Conservation (phyloP, 37 sponge, comb jelly and placozoan species). For the Corticium candelabrum region DNA sequence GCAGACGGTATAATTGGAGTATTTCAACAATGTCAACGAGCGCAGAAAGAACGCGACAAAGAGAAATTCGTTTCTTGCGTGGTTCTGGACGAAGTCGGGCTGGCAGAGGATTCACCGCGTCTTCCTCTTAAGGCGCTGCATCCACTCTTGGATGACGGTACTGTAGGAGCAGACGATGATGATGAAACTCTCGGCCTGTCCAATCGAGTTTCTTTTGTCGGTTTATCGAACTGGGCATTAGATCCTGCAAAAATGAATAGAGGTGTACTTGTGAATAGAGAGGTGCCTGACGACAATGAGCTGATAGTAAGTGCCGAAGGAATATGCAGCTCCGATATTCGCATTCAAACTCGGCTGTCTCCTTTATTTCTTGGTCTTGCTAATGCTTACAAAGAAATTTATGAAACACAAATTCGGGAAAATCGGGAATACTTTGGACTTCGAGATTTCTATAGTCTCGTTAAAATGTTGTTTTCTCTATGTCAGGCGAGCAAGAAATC, state of each 20-base stretch:
- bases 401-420: background rate
- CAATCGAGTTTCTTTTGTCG: slow-evolving; percentile 83
- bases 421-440: slow-evolving; percentile 21
- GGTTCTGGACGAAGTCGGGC: slow-evolving; percentile 86
- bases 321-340: background rate
- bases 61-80: slow-evolving; percentile 56
- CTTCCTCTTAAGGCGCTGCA: slow-evolving; percentile 83
- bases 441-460: slow-evolving; percentile 36
- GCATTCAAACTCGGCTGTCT: background rate
- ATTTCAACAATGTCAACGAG: slow-evolving; percentile 35
- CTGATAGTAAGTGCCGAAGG: background rate
- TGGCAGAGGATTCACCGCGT: slow-evolving; percentile 83
- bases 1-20: slow-evolving; percentile 68
- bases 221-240: slow-evolving; percentile 97
- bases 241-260: slow-evolving; percentile 99
- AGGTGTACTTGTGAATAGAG: slow-evolving; percentile 23
- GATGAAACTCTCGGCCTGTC: slow-evolving; percentile 1
- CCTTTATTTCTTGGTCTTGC: slow-evolving; percentile 25
- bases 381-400: slow-evolving; percentile 45
- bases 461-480: slow-evolving; percentile 10
- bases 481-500: slow-evolving; percentile 6
- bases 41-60: slow-evolving; percentile 40
- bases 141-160: slow-evolving; percentile 78
- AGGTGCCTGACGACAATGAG: background rate
- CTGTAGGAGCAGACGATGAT: slow-evolving; percentile 46